Base-by-base conservation (phyloP, 2,797 vertebrate genomes). In the Myotis pilosus region DNA sequence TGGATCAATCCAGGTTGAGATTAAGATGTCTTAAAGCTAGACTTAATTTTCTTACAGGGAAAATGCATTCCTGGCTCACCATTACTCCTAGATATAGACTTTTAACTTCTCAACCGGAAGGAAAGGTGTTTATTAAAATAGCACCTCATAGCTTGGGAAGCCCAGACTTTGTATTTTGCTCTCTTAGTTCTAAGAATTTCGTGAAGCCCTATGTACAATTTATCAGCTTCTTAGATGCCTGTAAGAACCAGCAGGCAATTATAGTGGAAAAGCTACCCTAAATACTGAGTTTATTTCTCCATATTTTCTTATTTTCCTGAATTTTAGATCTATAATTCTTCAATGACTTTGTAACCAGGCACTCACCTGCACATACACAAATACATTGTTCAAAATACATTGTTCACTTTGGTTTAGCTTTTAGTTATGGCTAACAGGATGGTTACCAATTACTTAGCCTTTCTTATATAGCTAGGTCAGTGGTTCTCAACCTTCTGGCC, bases 61-160 rank as follows among this genome's bases (percentile, higher is more conserved):
- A 84, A 92, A 69, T 53, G 4, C 44, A 23, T 69, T 69, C 81
- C 55, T 74, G 17, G 15, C 36, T 83, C 33, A 55, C 36, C 3
- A 33, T 68, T 84, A 60, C 38, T 80, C 36, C 13, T 41, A 51
- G 5, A 28, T 66, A 22, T 36, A 53, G 81, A 33, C 4, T 17
- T 89, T 80, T 74, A 74, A 64, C 72, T 87, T 89, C 74, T 96
- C 93, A 62, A 3, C 22, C 78, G 41, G 30, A 91, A 92, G 33
- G 62, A 69, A 84, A 97, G 60, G 10, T 36, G 12, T 80, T 95
- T 44, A 38, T 94, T 75, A 86, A 49, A 93, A 82, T 84, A 60
- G 49, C 8, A 71, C 36, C 10, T 28, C 71, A 25, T 64, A 49
- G 8, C 16, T 47, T 68, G 10, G 23, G 75, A 53, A 94, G 22